Evolutionary conservation across 1,140 invertebrate genomes (phyloP), one percentile per base, ranked within the genome.

Genomic region (Stegodyphus dumicola): DNA sequence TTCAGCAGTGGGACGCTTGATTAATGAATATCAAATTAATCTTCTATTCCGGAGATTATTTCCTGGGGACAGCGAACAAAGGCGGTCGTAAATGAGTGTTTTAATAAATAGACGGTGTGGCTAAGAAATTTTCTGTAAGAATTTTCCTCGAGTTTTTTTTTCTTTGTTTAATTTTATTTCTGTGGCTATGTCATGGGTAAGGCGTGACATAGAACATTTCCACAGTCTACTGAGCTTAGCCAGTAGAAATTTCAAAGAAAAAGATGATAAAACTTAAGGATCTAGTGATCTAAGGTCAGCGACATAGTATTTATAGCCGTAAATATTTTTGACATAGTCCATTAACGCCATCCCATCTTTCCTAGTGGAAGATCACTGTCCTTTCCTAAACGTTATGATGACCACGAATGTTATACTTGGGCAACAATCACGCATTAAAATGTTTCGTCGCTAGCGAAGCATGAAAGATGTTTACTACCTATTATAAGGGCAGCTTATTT

Each of bases 1-100:
- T 65, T 64, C 18, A 11, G 53, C 10, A 65, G 17, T 3, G 51
- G 10, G 49, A 53, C 52, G 15, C 10, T 69, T 78, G 52, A 78
- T 78, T 78, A 78, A 69, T 78, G 77, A 78, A 78, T 17, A 18
- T 11, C 64, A 52, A 78, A 69, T 78, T 78, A 67, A 78, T 78
- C 77, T 78, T 78, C 77, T 69, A 78, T 78, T 78, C 52, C 69
- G 65, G 17, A 69, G 65, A 78, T 78, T 78, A 78, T 69, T 78
- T 69, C 49, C 17, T 17, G 7, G 65, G 7, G 11, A 15, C 65
- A 17, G 49, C 65, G 69, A 78, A 78, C 77, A 78, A 78, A 78
- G 51, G 66, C 5, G 65, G 18, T 78, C 77, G 11, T 77, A 69
- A 78, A 77, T 77, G 75, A 77, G 75, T 13, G 52, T 77, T 66